Percentiles rank a stretch among this genome's conserved stretches.
phyloP scores from a whole-genome alignment of 1,140 invertebrate species.

The Drosophila chauvacae region DNA sequence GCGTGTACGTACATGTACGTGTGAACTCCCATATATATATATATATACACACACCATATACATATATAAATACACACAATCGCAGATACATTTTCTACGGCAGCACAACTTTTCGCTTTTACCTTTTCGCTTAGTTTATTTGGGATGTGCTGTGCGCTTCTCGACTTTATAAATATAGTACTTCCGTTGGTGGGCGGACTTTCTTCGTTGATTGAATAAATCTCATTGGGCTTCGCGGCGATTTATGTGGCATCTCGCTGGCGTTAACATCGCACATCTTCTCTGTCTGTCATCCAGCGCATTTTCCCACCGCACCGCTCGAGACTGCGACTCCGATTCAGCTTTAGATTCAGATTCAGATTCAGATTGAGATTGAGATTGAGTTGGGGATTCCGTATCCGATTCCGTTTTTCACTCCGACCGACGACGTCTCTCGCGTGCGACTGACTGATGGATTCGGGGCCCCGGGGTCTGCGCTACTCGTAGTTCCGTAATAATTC shows the following conservation, averaged over 20 bases:
- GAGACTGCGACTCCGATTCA: conserved; percentile 16
- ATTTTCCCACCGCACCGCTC: conserved; percentile 25
- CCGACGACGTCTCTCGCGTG: conserved; percentile 41
- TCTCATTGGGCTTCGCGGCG: conserved; percentile 64
- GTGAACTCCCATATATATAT: conserved; percentile 53
- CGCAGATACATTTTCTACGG: conserved; percentile 72
- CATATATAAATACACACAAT: conserved; percentile 21
- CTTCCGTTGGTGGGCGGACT: conserved; percentile 68
- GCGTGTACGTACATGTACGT: conserved; percentile 58
- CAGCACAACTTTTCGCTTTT: conserved; percentile 57
- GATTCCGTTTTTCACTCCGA: conserved; percentile 47
- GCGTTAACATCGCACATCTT: conserved; percentile 59
- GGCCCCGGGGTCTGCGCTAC: conserved; percentile 53
- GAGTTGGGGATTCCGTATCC: conserved; percentile 16
- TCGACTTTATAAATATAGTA: conserved; percentile 53
- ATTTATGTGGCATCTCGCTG: conserved; percentile 40
- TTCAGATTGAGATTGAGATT: background rate
- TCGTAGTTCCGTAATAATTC: conserved; percentile 71
- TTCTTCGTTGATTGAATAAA: conserved; percentile 80
- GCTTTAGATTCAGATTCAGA: conserved; percentile 20
- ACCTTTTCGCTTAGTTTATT: conserved; percentile 72
- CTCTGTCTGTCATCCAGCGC: conserved; percentile 18
- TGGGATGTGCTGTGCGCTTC: conserved; percentile 16
- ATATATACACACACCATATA: conserved; percentile 19
- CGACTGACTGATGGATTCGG: conserved; percentile 49